Evolutionary conservation across 2,113 vertebrate species (phyloP), one percentile per base, ranked within the genome.

Genomic region (Sinocyclocheilus maitianheensis): DNA sequence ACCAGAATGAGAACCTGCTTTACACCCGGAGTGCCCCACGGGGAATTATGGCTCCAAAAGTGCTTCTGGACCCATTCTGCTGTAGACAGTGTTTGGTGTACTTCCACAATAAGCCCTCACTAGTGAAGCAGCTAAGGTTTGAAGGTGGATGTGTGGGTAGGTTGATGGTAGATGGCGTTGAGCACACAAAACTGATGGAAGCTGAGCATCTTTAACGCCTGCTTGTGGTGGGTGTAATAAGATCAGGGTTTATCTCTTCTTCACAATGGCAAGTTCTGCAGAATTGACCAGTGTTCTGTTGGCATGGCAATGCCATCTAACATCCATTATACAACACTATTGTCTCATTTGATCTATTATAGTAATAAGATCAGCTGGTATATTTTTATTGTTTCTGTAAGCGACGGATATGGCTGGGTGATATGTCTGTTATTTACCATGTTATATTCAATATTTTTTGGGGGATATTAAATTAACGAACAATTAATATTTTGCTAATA

Each of bases 231-330:
- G 67, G 77, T 46, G 55, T 71, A 24, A 78, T 60, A 69, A 69
- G n/a, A 85, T 71, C 10, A 80, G n/a, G 4, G 24, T 48, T 85
- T 80, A 22, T 69, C 77, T 79, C 8, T 18, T 79, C 22, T 20
- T 80, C 22, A 63, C 65, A 71, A 18, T 71, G 48, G 63, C 4
- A 60, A 71, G 34, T 80, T 43, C 55, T 63, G 37, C 2, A 43
- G 37, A 53, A 48, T 63, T 74, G 63, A 14, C 48, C 43, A 71
- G 43, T 20, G 24, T 58, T 71, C 40, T 71, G 51, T 75, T 82
- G 62, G 62, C 40, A 51, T 71, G 82, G 30, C 48, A 78, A 55
- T 79, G 76, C 16, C 14, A 76, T 53, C 48, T 69, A 78, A 22
- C 11, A 69, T 46, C 18, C 63, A 37, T 84, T 76, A 67, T 40